A percentile compares a stretch with the other conserved stretches of the same genome.
These are phyloP conservation scores for Cyanistes caeruleus DNA, from an alignment of 2,113 vertebrate genomes.

Conservation along the genomic window DNA sequence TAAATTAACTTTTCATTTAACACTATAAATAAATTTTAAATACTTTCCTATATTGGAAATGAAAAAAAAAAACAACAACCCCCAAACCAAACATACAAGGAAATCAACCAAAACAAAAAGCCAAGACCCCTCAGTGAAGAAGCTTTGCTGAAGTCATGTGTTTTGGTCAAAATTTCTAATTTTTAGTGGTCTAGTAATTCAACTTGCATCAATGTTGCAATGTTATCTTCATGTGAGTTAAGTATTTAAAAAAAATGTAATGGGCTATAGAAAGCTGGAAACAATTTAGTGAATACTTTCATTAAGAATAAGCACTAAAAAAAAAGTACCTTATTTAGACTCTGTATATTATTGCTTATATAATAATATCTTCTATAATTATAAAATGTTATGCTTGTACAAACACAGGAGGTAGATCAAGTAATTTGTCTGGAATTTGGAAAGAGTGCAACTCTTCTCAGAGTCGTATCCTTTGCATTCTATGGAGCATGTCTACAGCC, in stretches of 20 bases:
- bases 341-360: not conserved
- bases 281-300: not conserved
- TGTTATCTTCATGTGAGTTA: not conserved
- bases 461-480: not conserved
- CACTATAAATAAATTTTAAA: not conserved
- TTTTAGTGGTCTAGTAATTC: not conserved
- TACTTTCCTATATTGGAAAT: not conserved
- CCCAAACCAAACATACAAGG: not conserved
- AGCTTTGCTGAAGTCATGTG: not conserved
- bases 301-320: not conserved
- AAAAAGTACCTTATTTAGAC: not conserved
- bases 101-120: not conserved
- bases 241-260: not conserved
- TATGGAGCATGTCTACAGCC: not conserved
- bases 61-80: not conserved
- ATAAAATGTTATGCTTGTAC: not conserved
- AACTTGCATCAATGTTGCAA: not conserved
- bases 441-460: not conserved
- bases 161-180: not conserved
- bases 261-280: not conserved
- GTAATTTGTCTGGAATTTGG: not conserved
- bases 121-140: not conserved
- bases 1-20: not conserved
- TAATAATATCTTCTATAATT: not conserved
- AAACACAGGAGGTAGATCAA: not conserved